These are phyloP conservation scores for Glaucidium brasilianum DNA, from an alignment of 2,113 vertebrate species.

Conservation along the genomic window DNA sequence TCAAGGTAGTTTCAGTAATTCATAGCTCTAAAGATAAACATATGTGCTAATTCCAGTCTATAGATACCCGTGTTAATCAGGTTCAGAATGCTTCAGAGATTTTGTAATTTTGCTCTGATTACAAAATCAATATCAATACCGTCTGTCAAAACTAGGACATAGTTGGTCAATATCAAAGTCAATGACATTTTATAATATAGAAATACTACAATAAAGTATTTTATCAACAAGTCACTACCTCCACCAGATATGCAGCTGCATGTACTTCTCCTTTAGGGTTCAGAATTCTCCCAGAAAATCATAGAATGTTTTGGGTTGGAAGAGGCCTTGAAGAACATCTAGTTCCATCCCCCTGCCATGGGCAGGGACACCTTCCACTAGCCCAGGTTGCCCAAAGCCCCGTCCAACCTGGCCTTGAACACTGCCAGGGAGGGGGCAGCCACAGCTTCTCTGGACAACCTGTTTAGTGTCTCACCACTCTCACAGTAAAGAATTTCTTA, in stretches of 20 bases:
- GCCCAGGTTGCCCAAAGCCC: too few relatives aligned
- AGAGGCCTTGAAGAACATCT: too few relatives aligned
- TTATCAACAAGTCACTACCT: not conserved
- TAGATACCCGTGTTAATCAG: not conserved
- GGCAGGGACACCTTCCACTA: too few relatives aligned
- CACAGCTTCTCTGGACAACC: too few relatives aligned
- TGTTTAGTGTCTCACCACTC: too few relatives aligned
- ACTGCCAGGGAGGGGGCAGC: too few relatives aligned
- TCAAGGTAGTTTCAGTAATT: not conserved
- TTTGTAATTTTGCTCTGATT: constrained; percentile 9
- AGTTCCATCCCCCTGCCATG: too few relatives aligned
- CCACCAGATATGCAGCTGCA: not conserved
- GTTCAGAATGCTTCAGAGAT: not conserved
- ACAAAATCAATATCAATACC: constrained; percentile 25
- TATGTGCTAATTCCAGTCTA: constrained; percentile 4
- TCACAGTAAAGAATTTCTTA: too few relatives aligned
- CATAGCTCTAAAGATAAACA: not conserved
- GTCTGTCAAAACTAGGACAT: not conserved
- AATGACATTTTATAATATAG: not conserved
- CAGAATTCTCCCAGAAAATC: not conserved
- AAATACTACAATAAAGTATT: not conserved
- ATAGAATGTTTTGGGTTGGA: too few relatives aligned
- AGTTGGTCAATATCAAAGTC: not conserved
- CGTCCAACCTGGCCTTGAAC: too few relatives aligned
- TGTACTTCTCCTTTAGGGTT: not conserved